Base-by-base conservation (phyloP, 37 sponge, comb jelly and placozoan species). In the Corticium candelabrum region DNA sequence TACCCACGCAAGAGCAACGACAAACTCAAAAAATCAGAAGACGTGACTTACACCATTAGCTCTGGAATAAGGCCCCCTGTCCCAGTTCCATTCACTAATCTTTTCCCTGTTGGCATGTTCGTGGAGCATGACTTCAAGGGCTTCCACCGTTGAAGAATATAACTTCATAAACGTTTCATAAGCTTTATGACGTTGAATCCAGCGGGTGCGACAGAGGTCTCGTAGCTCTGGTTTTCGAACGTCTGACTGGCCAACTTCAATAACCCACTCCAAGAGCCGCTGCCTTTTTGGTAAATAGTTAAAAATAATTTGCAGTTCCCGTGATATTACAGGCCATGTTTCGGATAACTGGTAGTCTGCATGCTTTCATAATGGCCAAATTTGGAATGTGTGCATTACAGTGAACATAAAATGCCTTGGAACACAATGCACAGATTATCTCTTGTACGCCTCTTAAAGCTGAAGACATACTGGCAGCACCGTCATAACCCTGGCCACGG, bases 11-110 rank as follows among this genome's bases (percentile, higher is more conserved):
- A 43, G 56, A 43, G 11, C 11, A 43, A 43, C 56, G 11, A 43
- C 11, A 43, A 43, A 43, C 11, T 43, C 56, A 11, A 43, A 43
- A 21, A 11, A 43, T 43, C 11, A 21, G 56, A 43, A 11, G 56
- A 11, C 56, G 11, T 43, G 56, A 11, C 11, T 21, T 21, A 4
- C 38, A 75, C 76, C 37, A 29, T 82, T 81, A 30, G 56, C 56
- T 43, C 11, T 43, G 11, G 56, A 21, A 5, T 21, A 11, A 83
- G 56, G 5, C 56, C 11, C 89, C 33, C 70, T 56, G 80, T 88
- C 89, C 89, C 89, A 88, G 3, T 37, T 81, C 85, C 89, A 88
- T 30, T 83, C 76, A 34, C 80, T 83, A 29, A 79, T 71, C 40
- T 83, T 68, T 34, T 88, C 68, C 37, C 30, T 36, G 41, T 57